A percentile compares a stretch with the other conserved stretches of the same genome.
Evolutionary conservation across 2,113 vertebrate genomes (phyloP).

Genomic region (Phalacrocorax aristotelis): DNA sequence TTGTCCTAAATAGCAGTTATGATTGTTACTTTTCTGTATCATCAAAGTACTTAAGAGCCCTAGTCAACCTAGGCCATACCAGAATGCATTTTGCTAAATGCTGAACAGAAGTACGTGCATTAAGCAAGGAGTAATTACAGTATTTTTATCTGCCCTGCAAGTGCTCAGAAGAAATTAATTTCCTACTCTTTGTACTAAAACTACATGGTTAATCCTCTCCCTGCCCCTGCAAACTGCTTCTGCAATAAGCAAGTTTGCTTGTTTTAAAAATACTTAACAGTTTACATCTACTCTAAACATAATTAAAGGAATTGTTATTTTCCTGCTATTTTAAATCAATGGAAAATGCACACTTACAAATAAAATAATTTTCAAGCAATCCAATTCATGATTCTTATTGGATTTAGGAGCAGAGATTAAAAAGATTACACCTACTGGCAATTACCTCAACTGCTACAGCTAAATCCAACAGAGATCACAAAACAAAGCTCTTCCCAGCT

Average conservation of each 20-base stretch:
- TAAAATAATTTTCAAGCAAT: not conserved
- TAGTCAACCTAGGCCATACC: not conserved
- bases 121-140: not conserved
- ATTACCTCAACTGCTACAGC: not conserved
- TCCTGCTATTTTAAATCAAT: not conserved
- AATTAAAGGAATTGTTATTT: not conserved
- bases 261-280: not conserved
- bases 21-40: not conserved
- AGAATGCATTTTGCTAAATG: not conserved
- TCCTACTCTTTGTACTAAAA: not conserved
- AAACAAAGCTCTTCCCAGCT: not conserved
- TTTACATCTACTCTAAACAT: not conserved
- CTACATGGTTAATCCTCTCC: not conserved
- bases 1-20: not conserved
- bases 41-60: not conserved
- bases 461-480: not conserved
- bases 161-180: not conserved
- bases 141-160: not conserved
- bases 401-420: constrained; percentile 1
- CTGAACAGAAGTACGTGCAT: not conserved
- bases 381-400: not conserved
- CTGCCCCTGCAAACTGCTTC: not conserved
- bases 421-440: not conserved
- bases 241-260: not conserved
- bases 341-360: not conserved